Base-by-base conservation (phyloP, 2,113 vertebrate genomes). In the Microcebus jonahi region DNA sequence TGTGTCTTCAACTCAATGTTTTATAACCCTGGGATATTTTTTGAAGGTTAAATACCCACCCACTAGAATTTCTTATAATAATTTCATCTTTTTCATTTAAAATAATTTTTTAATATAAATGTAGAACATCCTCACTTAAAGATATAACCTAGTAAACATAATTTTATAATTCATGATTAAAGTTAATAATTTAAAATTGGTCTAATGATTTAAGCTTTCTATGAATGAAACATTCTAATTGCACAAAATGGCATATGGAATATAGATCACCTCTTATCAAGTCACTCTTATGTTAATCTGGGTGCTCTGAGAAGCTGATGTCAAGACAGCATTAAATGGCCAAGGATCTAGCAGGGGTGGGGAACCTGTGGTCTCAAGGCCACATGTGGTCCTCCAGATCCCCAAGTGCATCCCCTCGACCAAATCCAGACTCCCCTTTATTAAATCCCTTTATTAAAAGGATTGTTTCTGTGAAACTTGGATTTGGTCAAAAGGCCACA, bases 11-110 rank as follows among this genome's bases (percentile, higher is more conserved):
- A 42, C 23, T 88, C 76, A 70, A 0, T 68, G 39, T 94, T 77
- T 96, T 65, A 29, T 94, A 95, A 85, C 63, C 90, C 17, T 25
- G 71, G 8, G 12, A 88, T 82, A 36, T 82, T 96, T 92, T 13
- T 34, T 92, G 45, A 55, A 87, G 34, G 31, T 85, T 89, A 96
- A 81, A 77, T 39, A 90, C 29, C 45, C 2, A 13, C 25, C 3
- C 17, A 57, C 18, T 55, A 31, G 23, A 71, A 82, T 91, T 94
- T 96, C 39, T 95, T 87, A 50, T n/a, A 75, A 42, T 63, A 53
- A 68, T 70, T 93, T 42, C 6, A 42, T 18, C 18, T 91, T 96
- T 86, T 83, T 34, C 36, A 75, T 42, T 77, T 84, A 70, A 88
- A 87, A 45, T 63, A 63, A 48, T 71, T 63, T 75, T 31, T 31